Conservation (phyloP, 2,113 vertebrate species). For the Esox niger region DNA sequence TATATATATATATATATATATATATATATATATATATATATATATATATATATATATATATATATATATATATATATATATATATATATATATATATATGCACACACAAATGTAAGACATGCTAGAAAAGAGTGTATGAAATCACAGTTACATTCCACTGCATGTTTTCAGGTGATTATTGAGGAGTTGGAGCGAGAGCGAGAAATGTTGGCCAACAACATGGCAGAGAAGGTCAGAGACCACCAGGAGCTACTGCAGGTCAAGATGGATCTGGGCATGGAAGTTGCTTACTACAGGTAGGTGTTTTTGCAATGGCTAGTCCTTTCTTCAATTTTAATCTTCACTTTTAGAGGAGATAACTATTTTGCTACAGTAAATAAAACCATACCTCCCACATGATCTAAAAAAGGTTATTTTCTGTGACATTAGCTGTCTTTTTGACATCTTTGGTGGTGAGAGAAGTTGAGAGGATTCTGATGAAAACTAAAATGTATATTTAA, state of each 20-base stretch:
- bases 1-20: no score
- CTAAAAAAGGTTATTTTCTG: conserved; percentile 14
- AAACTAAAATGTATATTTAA: not conserved
- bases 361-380: not conserved
- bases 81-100: no score
- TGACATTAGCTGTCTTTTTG: conserved; percentile 13
- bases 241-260: conserved; percentile 89
- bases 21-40: no score
- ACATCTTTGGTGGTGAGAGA: not conserved
- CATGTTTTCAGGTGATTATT: conserved; percentile 74
- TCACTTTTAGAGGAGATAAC: not conserved
- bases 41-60: no score
- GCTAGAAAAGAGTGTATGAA: not conserved
- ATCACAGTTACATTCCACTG: not conserved
- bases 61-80: no score
- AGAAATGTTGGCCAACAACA: conserved; percentile 73
- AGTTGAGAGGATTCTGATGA: not conserved
- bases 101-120: not conserved
- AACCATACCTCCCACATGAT: not conserved
- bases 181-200: conserved; percentile 85
- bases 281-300: conserved; percentile 92
- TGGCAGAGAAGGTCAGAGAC: conserved; percentile 82
- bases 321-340: not conserved
- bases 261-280: conserved; percentile 87
- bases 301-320: not conserved